These are phyloP conservation scores for Linurgus olivaceus DNA, from an alignment of 2,797 vertebrate genomes.

Conservation along the genomic window DNA sequence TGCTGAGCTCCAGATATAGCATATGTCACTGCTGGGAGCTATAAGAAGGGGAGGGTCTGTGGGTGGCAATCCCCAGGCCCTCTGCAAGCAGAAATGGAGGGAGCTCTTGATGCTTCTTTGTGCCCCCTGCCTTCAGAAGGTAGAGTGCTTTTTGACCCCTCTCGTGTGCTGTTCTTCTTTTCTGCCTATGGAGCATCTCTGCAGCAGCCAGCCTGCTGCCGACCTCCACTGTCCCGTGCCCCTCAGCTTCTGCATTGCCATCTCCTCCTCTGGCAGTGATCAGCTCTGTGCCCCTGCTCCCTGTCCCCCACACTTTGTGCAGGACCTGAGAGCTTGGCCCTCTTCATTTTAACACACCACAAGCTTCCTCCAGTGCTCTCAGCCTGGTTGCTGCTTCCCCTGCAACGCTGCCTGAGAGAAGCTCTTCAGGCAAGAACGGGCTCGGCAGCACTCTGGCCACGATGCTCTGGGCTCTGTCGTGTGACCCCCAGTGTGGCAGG, in stretches of 20 bases:
- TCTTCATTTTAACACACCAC: background rate
- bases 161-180: rapidly evolving
- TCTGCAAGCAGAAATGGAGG: background rate
- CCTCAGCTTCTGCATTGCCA: background rate
- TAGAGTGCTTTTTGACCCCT: background rate
- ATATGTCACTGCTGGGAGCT: background rate
- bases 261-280: background rate
- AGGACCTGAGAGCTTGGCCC: background rate
- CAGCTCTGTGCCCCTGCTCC: background rate
- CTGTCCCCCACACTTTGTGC: background rate
- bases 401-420: background rate
- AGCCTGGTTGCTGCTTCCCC: background rate
- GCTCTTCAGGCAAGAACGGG: background rate
- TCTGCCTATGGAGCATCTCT: background rate
- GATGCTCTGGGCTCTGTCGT: background rate
- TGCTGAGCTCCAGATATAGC: rapidly evolving
- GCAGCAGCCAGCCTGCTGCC: background rate
- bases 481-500: background rate
- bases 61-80: background rate
- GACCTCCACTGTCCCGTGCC: background rate
- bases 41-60: rapidly evolving
- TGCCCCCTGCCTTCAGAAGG: background rate
- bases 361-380: background rate
- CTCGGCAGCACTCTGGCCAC: background rate
- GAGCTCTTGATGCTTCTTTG: background rate